Base-by-base conservation (phyloP, 2,113 vertebrate genomes). In the Oostethus manadensis region DNA sequence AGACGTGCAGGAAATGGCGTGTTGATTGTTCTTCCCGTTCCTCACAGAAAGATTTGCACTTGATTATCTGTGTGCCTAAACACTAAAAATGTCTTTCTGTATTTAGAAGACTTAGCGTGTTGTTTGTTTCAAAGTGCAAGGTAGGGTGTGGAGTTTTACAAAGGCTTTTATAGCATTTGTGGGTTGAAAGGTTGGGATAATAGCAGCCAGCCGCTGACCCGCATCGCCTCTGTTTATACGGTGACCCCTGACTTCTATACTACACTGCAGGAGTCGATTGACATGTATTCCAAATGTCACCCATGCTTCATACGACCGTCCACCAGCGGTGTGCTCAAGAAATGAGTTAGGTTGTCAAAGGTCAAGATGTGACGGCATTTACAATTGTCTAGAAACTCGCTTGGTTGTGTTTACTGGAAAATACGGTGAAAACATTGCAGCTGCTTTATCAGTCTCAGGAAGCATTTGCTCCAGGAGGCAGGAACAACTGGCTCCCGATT, bases 391-490 rank as follows among this genome's bases (percentile, higher is more conserved):
- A 22, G 48, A 8, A 22, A 18, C 69, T 63, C 53, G 42, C 68
- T 68, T 45, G 26, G 55, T 33, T 71, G 57, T 71, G 55, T 77
- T 73, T 56, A 58, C 47, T 77, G 58, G 71, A 81, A 82, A 73
- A 70, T 46, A 17, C 3, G 23, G 46, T 35, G 50, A 78, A 86
- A 80, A 65, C 47, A 44, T 76, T 70, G 68, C 44, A 74, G 66
- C 38, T 45, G 45, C 70, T 77, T 79, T 76, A 82, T 88, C 66
- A 83, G 81, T 88, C 82, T 73, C 81, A 86, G 88, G 85, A 88
- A 87, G 77, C 78, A 66, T 81, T 66, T n/a, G n/a, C n/a, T n/a
- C n/a, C n/a, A n/a, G n/a, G n/a, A n/a, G n/a, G n/a, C n/a, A n/a
- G n/a, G n/a, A n/a, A n/a, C 71, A 60, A 54, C 62, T 84, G 80